A percentile compares a stretch with the other conserved stretches of the same genome.
phyloP scores from a whole-genome alignment of 2,888 invertebrate genomes.

The Masnerella sp. region DNA sequence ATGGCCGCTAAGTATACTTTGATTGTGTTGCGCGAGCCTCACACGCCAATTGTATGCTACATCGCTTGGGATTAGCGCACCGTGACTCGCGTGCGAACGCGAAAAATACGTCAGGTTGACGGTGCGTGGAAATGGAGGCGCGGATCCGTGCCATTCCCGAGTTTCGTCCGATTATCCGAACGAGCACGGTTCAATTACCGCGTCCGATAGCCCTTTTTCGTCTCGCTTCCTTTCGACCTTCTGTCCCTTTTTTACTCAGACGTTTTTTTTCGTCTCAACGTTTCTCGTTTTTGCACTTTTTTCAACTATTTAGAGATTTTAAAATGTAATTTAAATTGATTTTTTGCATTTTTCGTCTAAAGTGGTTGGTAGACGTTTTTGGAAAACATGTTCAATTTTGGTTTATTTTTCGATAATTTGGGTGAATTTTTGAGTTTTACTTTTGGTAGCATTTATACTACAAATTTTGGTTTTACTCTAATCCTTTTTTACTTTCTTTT shows the following conservation, averaged over 20 bases:
- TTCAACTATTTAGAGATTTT: too few species aligned
- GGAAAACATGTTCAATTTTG: too few species aligned
- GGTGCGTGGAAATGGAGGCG: constrained; percentile 57
- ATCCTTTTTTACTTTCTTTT: too few species aligned
- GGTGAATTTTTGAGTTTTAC: too few species aligned
- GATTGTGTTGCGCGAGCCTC: constrained; percentile 63
- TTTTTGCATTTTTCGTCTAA: too few species aligned
- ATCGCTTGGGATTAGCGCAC: constrained; percentile 62
- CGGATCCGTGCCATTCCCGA: constrained; percentile 46
- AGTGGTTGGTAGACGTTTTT: too few species aligned
- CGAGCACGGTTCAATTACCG: constrained; percentile 48
- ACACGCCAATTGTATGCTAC: constrained; percentile 66
- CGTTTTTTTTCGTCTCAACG: not conserved
- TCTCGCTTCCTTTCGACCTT: constrained; percentile 20
- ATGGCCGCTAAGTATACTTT: constrained; percentile 60
- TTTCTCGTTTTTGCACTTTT: too few species aligned
- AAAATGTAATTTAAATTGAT: too few species aligned
- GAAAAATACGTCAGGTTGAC: constrained; percentile 52
- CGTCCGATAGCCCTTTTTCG: constrained; percentile 30
- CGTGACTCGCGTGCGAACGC: constrained; percentile 67
- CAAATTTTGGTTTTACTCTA: too few species aligned
- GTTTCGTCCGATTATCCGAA: constrained; percentile 47
- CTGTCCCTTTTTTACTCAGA: not conserved
- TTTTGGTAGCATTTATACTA: too few species aligned
- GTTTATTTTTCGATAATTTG: too few species aligned